These are phyloP conservation scores for Herminia tarsipennalis DNA, from an alignment of 2,888 invertebrate genomes.

Conservation along the genomic window DNA sequence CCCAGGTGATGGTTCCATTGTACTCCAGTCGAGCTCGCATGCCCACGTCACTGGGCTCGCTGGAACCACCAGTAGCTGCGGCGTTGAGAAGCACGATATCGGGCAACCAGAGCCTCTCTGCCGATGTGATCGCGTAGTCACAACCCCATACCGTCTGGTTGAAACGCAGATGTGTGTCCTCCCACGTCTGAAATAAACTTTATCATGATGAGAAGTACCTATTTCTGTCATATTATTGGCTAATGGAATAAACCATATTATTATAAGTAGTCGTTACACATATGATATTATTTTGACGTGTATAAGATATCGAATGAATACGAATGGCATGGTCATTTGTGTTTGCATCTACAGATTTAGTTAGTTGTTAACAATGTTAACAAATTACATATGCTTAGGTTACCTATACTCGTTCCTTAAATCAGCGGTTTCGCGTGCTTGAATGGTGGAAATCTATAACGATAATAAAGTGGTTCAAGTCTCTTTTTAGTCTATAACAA, in stretches of 20 bases:
- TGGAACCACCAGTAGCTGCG: constrained; percentile 84
- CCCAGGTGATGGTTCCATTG: constrained; percentile 85
- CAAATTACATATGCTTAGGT: too few species aligned
- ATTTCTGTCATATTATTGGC: not conserved
- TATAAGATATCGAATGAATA: too few species aligned
- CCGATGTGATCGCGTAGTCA: constrained; percentile 85
- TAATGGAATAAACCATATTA: not conserved
- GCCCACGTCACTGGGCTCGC: constrained; percentile 83
- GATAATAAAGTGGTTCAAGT: too few species aligned
- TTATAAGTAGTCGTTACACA: not conserved
- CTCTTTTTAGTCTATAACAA: too few species aligned
- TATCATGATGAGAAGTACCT: not conserved
- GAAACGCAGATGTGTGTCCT: constrained; percentile 91
- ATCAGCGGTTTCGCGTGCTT: too few species aligned
- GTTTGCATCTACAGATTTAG: too few species aligned
- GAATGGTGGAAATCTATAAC: too few species aligned
- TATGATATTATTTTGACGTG: not conserved
- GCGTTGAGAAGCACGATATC: constrained; percentile 90
- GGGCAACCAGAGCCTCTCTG: constrained; percentile 92
- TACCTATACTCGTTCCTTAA: too few species aligned
- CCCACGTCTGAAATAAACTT: constrained; percentile 87
- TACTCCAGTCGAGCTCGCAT: constrained; percentile 88
- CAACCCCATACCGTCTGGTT: constrained; percentile 88
- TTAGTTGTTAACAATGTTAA: too few species aligned
- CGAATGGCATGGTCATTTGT: too few species aligned